Evolutionary conservation across 2,113 vertebrate genomes (phyloP).

Genomic region (Eubucco bourcierii): DNA sequence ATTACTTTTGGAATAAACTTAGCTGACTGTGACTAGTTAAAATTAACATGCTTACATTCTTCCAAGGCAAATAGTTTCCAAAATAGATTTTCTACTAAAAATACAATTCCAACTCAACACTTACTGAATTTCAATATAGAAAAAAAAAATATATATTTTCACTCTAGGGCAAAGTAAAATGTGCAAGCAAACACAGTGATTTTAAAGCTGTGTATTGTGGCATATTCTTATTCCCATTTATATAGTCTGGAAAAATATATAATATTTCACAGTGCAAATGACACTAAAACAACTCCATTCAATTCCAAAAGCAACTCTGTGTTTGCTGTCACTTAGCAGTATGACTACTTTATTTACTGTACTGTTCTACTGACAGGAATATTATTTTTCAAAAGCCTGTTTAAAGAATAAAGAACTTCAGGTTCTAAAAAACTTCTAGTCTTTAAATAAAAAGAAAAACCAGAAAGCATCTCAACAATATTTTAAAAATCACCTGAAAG

Average conservation of each 20-base stretch:
- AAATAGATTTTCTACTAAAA: conserved; percentile 12
- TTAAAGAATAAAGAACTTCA: background rate
- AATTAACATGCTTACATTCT: background rate
- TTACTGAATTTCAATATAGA: background rate
- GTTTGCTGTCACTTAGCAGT: conserved; percentile 17
- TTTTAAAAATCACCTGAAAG: background rate
- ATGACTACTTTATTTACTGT: background rate
- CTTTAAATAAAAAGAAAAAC: background rate
- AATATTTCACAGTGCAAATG: background rate
- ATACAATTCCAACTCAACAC: background rate
- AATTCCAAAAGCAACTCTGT: background rate
- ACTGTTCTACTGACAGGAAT: conserved; percentile 22
- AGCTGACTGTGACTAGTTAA: background rate
- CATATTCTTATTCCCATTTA: background rate
- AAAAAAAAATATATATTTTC: background rate
- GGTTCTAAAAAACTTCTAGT: background rate
- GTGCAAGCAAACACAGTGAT: background rate
- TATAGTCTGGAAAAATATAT: background rate
- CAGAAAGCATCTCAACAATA: background rate
- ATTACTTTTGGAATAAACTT: conserved; percentile 5
- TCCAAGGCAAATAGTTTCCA: background rate
- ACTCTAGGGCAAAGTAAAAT: background rate
- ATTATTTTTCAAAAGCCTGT: conserved; percentile 14
- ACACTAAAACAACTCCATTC: background rate
- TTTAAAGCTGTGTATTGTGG: background rate